A percentile compares a stretch with the other conserved stretches of the same genome.
Evolutionary conservation across 1,140 invertebrate genomes (phyloP).

Genomic region (Lordiphosa clarofinis): DNA sequence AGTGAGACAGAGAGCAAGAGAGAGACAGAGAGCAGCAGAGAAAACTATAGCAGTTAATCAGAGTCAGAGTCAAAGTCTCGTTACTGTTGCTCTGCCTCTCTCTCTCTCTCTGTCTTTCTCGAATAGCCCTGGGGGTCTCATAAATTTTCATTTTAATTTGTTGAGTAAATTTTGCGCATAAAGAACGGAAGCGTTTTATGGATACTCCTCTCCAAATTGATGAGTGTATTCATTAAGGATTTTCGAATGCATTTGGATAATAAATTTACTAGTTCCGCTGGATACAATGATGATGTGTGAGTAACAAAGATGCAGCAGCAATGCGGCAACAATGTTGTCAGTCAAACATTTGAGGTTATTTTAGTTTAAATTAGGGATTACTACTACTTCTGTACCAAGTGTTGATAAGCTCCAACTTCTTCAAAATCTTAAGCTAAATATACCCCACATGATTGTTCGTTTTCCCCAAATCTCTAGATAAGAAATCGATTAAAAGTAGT

Average conservation of each 20-base stretch:
- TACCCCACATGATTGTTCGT: no score
- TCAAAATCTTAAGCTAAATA: no score
- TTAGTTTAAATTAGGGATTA: no score
- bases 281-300: no score
- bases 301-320: no score
- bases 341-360: no score
- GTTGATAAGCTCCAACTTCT: no score
- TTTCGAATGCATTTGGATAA: not conserved
- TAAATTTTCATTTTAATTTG: slow-evolving; percentile 74
- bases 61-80: slow-evolving; percentile 63
- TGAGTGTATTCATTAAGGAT: slow-evolving; percentile 50
- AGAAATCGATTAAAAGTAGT: slow-evolving; percentile 54
- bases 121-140: slow-evolving; percentile 38
- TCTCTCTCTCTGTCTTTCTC: not conserved
- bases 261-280: slow-evolving; percentile 9
- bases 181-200: slow-evolving; percentile 51
- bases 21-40: slow-evolving; percentile 4
- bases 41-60: slow-evolving; percentile 67
- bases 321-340: no score
- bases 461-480: slow-evolving; percentile 30
- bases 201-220: slow-evolving; percentile 24
- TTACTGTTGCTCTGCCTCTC: slow-evolving; percentile 24
- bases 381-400: no score
- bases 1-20: slow-evolving; percentile 11
- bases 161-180: slow-evolving; percentile 58